Evolutionary conservation across 2,797 vertebrate species (phyloP).

Genomic region (Nothura maculosa): DNA sequence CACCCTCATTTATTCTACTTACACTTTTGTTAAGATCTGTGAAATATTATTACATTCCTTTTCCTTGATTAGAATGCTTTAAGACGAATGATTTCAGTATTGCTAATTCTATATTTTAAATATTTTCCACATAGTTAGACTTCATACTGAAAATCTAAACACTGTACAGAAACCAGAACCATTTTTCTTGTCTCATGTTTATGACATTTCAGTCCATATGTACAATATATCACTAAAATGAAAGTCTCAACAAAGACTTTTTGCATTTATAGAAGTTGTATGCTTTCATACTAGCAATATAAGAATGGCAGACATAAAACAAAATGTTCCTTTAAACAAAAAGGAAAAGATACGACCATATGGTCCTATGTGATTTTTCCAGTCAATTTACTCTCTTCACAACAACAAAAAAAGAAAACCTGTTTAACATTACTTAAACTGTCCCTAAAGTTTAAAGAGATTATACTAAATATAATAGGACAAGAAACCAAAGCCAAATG

Average conservation of each 20-base stretch:
- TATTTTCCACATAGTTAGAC: conserved; percentile 64
- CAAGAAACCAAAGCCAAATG: too few species aligned
- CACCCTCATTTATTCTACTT: neutral
- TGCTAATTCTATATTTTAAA: conserved; percentile 70
- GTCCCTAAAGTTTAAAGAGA: neutral
- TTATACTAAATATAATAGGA: neutral
- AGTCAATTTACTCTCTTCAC: neutral
- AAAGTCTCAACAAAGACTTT: conserved; percentile 56
- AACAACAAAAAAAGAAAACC: neutral
- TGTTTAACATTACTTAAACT: neutral
- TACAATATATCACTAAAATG: conserved; percentile 80
- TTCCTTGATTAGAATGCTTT: neutral
- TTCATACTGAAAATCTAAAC: conserved; percentile 82
- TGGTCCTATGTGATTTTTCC: neutral
- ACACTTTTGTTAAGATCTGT: neutral
- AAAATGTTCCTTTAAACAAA: conserved; percentile 79
- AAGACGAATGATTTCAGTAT: conserved; percentile 30
- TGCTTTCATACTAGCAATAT: conserved; percentile 83
- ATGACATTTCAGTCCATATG: conserved; percentile 84
- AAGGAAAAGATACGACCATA: neutral
- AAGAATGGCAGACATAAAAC: conserved; percentile 82
- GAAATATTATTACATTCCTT: neutral
- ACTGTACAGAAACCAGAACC: conserved; percentile 73
- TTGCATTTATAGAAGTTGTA: conserved; percentile 77
- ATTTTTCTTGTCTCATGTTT: conserved; percentile 84